Base-by-base conservation (phyloP, 2,888 invertebrate species). In the Ophion obscuratus region DNA sequence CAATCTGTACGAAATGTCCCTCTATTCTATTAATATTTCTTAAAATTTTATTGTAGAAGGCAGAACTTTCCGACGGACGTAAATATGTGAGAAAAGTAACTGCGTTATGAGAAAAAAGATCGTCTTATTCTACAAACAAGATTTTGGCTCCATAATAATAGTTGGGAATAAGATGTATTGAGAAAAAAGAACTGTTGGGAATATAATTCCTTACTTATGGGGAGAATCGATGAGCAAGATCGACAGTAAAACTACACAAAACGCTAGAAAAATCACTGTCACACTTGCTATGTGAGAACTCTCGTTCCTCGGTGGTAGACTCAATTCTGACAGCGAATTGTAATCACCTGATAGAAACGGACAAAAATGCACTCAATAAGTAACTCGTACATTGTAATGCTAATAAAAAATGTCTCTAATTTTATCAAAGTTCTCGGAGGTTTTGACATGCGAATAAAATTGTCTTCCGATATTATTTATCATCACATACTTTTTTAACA, bases 221-320 rank as follows among this genome's bases (percentile, higher is more conserved):
- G 71, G 70, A 17, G 84, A 71, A 79, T 84, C 86, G 61, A 86
- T 84, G 27, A 86, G 27, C 20, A 70, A 17, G 27, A 75, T 84
- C 17, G 86, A 84, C 53, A 84, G 47, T 53, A 84, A 57, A 40
- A 84, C 59, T 44, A 44, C 57, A 27, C 64, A 79, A 78, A 84
- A 79, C 61, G 83, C 74, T 20, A 84, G 53, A 9, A 75, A 53
- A 59, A 84, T 79, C 7, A 76, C 14, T 44, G 67, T 75, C n/a
- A 84, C 31, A 20, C 78, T 84, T 17, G 86, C 83, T 75, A 76
- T 27, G 44, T 67, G 71, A 17, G 86, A 86, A 31, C 27, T 77
- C 36, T 84, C 75, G 71, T 86, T 86, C 7, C 70, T 79, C 40
- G 83, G 83, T 24, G 86, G 83, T 68, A 86, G 57, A 64, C 83